Conservation (phyloP, 2,888 invertebrate genomes). For the Hirudinaria manillensis region DNA sequence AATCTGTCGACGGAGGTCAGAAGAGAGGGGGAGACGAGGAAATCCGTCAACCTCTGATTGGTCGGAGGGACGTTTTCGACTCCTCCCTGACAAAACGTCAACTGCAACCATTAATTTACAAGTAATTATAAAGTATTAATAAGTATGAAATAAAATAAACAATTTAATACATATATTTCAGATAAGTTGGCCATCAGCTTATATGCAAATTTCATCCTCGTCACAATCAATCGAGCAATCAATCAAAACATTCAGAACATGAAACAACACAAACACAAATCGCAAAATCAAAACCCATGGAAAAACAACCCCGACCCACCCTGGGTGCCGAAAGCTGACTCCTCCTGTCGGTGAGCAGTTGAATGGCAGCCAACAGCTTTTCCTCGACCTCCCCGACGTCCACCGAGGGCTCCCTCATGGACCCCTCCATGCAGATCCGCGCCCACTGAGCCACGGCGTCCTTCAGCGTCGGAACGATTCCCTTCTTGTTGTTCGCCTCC, state of each 20-base stretch:
- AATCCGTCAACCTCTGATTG: not conserved
- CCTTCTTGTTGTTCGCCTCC: conserved; percentile 5
- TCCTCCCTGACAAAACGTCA: not conserved
- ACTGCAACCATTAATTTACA: not conserved
- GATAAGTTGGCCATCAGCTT: not conserved
- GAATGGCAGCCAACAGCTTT: not conserved
- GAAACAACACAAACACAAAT: no score
- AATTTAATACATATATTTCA: not conserved
- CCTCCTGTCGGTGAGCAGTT: not conserved
- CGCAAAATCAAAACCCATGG: not conserved
- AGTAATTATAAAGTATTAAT: no score
- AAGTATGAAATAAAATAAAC: not conserved
- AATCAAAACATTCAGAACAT: no score
- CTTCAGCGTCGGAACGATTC: conserved; percentile 2
- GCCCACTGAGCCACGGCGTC: conserved; percentile 10
- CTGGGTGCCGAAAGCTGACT: not conserved
- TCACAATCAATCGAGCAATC: no score
- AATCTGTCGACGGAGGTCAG: conserved; percentile 8
- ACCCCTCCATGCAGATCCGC: not conserved
- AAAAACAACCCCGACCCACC: conserved; percentile 1
- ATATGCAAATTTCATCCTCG: not conserved
- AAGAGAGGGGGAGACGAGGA: not conserved
- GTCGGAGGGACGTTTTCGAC: not conserved
- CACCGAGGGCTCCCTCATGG: conserved; percentile 8
- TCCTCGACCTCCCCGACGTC: conserved; percentile 14